phyloP scores from a whole-genome alignment of 2,888 invertebrate genomes.

The Zygaena filipendulae region DNA sequence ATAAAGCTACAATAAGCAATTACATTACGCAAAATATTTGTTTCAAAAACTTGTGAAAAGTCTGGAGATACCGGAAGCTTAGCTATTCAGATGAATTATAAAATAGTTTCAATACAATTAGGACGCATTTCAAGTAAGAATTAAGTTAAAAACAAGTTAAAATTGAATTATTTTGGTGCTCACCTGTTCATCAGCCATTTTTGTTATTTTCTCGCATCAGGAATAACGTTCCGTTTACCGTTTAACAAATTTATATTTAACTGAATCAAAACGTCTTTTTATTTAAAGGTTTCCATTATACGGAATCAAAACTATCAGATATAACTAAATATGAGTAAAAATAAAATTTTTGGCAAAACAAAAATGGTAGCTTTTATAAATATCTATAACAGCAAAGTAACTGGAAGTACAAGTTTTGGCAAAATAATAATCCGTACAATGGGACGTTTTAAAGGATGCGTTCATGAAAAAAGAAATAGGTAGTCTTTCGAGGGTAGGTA shows the following conservation, averaged over 20 bases:
- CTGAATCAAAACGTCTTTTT: too few species aligned
- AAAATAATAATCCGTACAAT: not conserved
- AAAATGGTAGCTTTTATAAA: too few species aligned
- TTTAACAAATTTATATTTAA: constrained; percentile 13
- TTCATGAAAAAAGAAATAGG: too few species aligned
- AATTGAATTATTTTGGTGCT: constrained; percentile 63
- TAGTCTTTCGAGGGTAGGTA: too few species aligned
- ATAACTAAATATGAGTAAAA: not conserved
- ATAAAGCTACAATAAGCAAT: too few species aligned
- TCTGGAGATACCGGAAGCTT: too few species aligned
- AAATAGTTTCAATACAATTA: constrained; percentile 1
- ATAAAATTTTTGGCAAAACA: not conserved
- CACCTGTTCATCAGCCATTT: constrained; percentile 86
- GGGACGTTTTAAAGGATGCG: not conserved
- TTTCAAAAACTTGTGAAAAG: not conserved
- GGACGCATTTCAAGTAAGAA: constrained; percentile 5
- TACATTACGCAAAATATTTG: too few species aligned
- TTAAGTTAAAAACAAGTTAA: constrained; percentile 43
- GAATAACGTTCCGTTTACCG: constrained; percentile 48
- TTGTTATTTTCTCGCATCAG: constrained; percentile 68
- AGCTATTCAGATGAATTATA: constrained; percentile 1
- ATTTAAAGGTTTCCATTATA: too few species aligned
- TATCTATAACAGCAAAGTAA: too few species aligned
- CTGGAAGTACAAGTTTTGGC: not conserved
- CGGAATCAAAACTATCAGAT: too few species aligned